phyloP scores from a whole-genome alignment of 2,888 invertebrate genomes.

The Xestia xanthographa region DNA sequence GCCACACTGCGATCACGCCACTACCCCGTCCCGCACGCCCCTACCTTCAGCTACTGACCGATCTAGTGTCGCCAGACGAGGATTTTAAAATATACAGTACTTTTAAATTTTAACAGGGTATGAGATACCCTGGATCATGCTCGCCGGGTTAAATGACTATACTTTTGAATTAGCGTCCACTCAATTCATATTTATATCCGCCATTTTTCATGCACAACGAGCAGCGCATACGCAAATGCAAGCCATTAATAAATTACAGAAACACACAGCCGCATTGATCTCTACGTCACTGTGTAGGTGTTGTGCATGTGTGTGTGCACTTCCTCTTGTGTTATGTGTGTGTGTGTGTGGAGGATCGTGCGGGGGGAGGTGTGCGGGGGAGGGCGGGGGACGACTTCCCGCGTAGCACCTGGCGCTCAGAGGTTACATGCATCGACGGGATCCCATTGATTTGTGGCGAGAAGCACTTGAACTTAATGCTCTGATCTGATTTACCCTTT shows the following conservation, averaged over 20 bases:
- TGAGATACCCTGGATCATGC: too few species aligned
- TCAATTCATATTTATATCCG: conserved; percentile 84
- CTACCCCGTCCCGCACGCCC: too few species aligned
- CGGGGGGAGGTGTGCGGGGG: conserved; percentile 61
- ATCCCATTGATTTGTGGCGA: conserved; percentile 88
- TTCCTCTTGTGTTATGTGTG: conserved; percentile 77
- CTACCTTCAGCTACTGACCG: too few species aligned
- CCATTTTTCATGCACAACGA: conserved; percentile 86
- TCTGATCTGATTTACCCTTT: conserved; percentile 79
- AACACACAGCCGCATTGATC: conserved; percentile 80
- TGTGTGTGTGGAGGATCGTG: conserved; percentile 73
- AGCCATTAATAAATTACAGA: conserved; percentile 87
- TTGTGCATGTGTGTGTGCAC: conserved; percentile 72
- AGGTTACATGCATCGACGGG: conserved; percentile 85
- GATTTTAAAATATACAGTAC: too few species aligned
- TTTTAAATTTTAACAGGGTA: too few species aligned
- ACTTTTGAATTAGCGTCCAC: conserved; percentile 84
- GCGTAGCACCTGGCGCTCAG: conserved; percentile 89
- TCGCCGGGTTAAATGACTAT: conserved; percentile 79
- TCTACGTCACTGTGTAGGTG: conserved; percentile 76
- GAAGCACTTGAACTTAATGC: conserved; percentile 80
- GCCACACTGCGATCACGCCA: too few species aligned
- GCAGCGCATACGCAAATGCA: conserved; percentile 86
- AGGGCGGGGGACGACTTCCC: conserved; percentile 81
- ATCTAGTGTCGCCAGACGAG: too few species aligned